phyloP scores from a whole-genome alignment of 2,888 invertebrate species.

The Deroplatys truncata region DNA sequence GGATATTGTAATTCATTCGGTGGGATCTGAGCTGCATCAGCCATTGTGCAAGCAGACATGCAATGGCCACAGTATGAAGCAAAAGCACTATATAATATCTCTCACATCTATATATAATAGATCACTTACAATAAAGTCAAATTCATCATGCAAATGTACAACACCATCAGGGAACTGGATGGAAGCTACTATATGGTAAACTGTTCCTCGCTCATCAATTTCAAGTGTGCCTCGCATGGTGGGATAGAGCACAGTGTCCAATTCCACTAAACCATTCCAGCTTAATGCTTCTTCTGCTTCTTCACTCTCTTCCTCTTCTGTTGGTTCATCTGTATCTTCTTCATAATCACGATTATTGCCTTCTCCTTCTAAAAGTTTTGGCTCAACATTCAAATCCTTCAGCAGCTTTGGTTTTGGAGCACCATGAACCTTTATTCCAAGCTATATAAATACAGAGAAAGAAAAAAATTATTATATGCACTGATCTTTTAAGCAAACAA shows the following conservation, averaged over 20 bases:
- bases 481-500: background rate
- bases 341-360: background rate
- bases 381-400: constrained; percentile 8
- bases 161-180: constrained; percentile 53
- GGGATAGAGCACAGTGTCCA: constrained; percentile 55
- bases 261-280: constrained; percentile 53
- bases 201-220: constrained; percentile 51
- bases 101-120: background rate
- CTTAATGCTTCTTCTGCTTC: constrained; percentile 50
- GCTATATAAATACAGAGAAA: constrained; percentile 35
- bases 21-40: no score
- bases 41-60: no score
- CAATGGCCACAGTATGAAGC: no score
- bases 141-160: constrained; percentile 53
- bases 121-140: constrained; percentile 37
- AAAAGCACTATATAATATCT: no score
- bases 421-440: constrained; percentile 43
- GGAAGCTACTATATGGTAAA: constrained; percentile 47
- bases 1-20: no score
- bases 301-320: constrained; percentile 43
- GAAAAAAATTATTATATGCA: background rate
- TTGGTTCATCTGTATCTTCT: background rate
- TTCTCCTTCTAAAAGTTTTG: constrained; percentile 29
- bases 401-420: constrained; percentile 11
- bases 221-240: constrained; percentile 54